Base-by-base conservation (phyloP, 2,797 vertebrate genomes). In the Micropoecilia bifurca region DNA sequence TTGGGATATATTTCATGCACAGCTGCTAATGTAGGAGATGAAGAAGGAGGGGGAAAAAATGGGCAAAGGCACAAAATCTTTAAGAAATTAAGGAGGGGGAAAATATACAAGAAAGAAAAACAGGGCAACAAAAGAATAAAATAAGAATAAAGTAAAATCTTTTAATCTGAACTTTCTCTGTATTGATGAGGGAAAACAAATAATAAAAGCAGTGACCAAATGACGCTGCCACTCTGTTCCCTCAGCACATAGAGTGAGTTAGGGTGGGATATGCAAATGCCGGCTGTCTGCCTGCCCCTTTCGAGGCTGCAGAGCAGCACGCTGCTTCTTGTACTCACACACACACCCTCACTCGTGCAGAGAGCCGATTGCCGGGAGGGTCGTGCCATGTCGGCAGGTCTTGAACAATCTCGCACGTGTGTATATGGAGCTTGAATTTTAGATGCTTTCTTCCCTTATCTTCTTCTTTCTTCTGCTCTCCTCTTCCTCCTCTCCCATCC, bases 181-280 rank as follows among this genome's bases (percentile, higher is more conserved):
- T 47, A 25, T 77, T 12, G 30, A 20, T 59, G 1, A 9, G 22
- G 47, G 46, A 48, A 39, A 9, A 45, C 8, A n/a, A 25, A 73
- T n/a, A 85, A 45, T 75, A 41, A 48, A 69, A 74, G 53, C 59
- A 74, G 1, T 75, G 43, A 53, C 71, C 30, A 46, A 71, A 78
- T 77, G 28, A 83, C 82, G 82, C 80, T 43, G 75, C 59, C 55
- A 76, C 47, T 69, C 57, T 50, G 39, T 39, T 74, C 74, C 72
- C 41, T 63, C 78, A 66, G 75, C 55, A 73, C 79, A 76, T 48
- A 80, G 47, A 87, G 83, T 74, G 78, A 89, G 83, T 88, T 91
- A 92, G 95, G 94, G 95, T 94, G 94, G 94, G 93, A 91, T 93
- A 95, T 96, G 95, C 92, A 95, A 96, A 96, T 95, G 13, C 45